Base-by-base conservation (phyloP, 2,888 invertebrate species). In the Eupithecia dodoneata region DNA sequence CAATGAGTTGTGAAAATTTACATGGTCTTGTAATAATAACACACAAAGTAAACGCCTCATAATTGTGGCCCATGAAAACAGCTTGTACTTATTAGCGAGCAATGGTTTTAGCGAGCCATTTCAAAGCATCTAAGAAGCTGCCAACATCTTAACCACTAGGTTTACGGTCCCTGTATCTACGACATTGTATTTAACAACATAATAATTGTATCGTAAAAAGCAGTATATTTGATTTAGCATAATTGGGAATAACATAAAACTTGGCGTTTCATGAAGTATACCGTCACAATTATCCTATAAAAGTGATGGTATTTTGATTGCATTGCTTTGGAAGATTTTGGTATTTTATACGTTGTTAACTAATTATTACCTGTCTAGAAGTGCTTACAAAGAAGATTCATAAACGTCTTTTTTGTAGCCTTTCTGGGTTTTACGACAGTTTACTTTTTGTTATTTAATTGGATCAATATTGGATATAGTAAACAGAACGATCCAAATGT, bases 161-260 rank as follows among this genome's bases (percentile, higher is more conserved):
- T 74, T 72, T 18, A 72, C 41, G 76, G 73, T 42, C 65, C 7
- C 67, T 9, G 67, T 63, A 69, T 72, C 72, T 18, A 70, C 45
- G 75, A 81, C 81, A 78, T 82, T 83, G 81, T 80, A 76, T 80
- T 81, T 80, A 80, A 83, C 78, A 79, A 75, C 79, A 75, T 79
- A 80, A 82, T 82, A 74, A 79, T 76, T 70, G 49, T 78, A 75
- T 80, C 78, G 76, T 82, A 80, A 81, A 82, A 72, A 72, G 77
- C 75, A 67, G 74, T 79, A 82, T 82, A 81, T 81, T 83, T 81
- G 80, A 80, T 82, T 81, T 81, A 80, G 81, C 81, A 73, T 80
- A 81, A 82, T 81, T 81, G 78, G 77, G 49, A 73, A 72, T 67
- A 78, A 76, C 73, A 81, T 82, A 82, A 81, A 83, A 79, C 77